A percentile compares a stretch with the other conserved stretches of the same genome.
These are phyloP conservation scores for Chiloscyllium punctatum DNA, from an alignment of 2,797 vertebrate genomes.

Conservation along the genomic window DNA sequence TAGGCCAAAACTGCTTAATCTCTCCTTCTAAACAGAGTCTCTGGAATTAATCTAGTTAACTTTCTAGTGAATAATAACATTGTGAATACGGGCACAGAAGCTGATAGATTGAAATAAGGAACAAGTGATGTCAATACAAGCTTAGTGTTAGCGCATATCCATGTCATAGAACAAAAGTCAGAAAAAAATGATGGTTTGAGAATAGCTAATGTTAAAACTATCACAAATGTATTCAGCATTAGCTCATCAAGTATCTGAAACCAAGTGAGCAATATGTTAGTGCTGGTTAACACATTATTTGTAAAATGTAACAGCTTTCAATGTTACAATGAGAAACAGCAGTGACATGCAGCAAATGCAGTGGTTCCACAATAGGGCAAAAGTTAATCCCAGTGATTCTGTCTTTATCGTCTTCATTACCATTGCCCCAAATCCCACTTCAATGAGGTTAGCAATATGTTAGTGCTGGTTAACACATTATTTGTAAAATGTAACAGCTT, in stretches of 20 bases:
- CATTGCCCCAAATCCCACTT: background rate
- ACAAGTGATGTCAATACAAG: background rate
- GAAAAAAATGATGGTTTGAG: background rate
- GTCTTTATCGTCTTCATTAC: background rate
- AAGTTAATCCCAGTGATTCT: background rate
- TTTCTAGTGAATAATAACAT: no score
- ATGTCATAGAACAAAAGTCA: background rate
- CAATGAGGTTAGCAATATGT: no score
- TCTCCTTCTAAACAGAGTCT: no score
- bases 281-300: background rate
- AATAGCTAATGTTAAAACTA: background rate
- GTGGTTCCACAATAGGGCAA: background rate
- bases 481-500: background rate
- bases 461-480: background rate
- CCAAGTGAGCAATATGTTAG: no score
- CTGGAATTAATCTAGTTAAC: no score
- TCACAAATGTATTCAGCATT: background rate
- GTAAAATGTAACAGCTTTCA: background rate
- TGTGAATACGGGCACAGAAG: no score
- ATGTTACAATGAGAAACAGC: background rate
- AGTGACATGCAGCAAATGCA: background rate
- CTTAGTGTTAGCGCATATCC: background rate
- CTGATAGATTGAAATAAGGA: background rate
- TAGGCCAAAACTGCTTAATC: no score
- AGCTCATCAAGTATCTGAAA: background rate